Evolutionary conservation across 2,797 vertebrate species (phyloP).

Genomic region (Sebastes cheni): DNA sequence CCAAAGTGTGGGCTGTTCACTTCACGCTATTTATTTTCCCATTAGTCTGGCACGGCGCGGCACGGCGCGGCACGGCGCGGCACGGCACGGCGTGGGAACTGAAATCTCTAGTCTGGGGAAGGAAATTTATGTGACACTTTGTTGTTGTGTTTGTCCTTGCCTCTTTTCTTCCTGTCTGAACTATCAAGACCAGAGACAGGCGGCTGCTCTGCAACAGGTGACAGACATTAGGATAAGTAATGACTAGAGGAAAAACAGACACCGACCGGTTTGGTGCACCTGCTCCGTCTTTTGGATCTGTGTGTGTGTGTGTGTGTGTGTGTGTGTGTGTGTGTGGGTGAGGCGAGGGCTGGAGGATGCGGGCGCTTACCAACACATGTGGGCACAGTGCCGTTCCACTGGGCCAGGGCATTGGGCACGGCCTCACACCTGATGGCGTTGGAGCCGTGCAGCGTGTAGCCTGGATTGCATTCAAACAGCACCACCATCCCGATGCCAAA

Average conservation of each 20-base stretch:
- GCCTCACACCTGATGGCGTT: constrained; percentile 93
- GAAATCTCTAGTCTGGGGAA: not conserved
- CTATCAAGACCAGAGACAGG: constrained; percentile 35
- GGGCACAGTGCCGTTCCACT: constrained; percentile 98
- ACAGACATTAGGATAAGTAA: constrained; percentile 45
- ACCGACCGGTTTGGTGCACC: constrained; percentile 36
- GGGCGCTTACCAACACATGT: constrained; percentile 91
- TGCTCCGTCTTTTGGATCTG: constrained; percentile 25
- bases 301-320: constrained; percentile 1
- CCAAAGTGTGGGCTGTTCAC: not conserved
- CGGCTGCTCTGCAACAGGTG: constrained; percentile 18
- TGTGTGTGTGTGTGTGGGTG: not conserved
- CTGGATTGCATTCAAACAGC: constrained; percentile 96
- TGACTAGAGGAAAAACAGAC: constrained; percentile 31
- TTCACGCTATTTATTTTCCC: constrained; percentile 16
- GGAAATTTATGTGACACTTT: constrained; percentile 18
- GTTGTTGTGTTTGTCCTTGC: constrained; percentile 29
- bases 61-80: not conserved
- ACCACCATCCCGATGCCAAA: constrained; percentile 92
- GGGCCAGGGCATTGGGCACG: constrained; percentile 93
- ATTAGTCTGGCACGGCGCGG: constrained; percentile 7
- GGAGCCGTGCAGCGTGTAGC: constrained; percentile 93
- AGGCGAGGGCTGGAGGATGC: constrained; percentile 8
- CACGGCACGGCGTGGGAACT: not conserved
- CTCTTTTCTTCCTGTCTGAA: constrained; percentile 24